Evolutionary conservation across 2,888 invertebrate genomes (phyloP).

Genomic region (Harpalus rufipes): DNA sequence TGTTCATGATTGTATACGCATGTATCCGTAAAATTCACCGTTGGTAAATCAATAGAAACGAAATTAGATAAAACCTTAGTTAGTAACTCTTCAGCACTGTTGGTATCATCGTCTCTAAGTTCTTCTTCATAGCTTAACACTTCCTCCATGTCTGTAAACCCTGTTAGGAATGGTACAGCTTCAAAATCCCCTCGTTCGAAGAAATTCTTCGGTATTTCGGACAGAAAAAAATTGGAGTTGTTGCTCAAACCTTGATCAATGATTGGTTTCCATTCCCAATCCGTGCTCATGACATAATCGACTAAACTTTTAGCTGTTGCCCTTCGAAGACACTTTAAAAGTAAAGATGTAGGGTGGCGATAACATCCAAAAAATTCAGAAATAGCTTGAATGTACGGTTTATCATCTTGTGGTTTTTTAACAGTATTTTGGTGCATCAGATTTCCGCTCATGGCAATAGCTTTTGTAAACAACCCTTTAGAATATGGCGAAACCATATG

Average conservation of each 20-base stretch:
- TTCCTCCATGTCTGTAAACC: conserved; percentile 90
- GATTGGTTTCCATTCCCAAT: conserved; percentile 88
- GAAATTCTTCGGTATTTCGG: conserved; percentile 82
- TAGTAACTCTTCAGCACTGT: conserved; percentile 80
- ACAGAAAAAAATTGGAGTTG: conserved; percentile 82
- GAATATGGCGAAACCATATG: conserved; percentile 85
- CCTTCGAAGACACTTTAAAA: conserved; percentile 85
- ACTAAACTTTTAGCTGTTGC: conserved; percentile 82
- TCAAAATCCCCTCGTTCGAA: conserved; percentile 82
- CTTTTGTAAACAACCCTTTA: conserved; percentile 84
- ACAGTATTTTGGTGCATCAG: conserved; percentile 83
- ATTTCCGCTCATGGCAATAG: conserved; percentile 90
- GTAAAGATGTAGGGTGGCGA: conserved; percentile 82
- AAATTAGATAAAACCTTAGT: conserved; percentile 81
- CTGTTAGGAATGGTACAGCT: conserved; percentile 85
- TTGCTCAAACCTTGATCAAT: conserved; percentile 86
- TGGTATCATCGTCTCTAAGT: conserved; percentile 77
- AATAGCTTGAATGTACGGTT: conserved; percentile 82
- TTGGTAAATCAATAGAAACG: conserved; percentile 81
- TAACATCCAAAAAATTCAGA: conserved; percentile 85
- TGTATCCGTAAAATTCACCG: conserved; percentile 78
- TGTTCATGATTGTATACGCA: conserved; percentile 83
- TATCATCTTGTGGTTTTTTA: conserved; percentile 82
- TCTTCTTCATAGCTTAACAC: conserved; percentile 80
- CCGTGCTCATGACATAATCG: conserved; percentile 77